Conservation (phyloP, 2,888 invertebrate genomes). For the Melinaea menophilus region DNA sequence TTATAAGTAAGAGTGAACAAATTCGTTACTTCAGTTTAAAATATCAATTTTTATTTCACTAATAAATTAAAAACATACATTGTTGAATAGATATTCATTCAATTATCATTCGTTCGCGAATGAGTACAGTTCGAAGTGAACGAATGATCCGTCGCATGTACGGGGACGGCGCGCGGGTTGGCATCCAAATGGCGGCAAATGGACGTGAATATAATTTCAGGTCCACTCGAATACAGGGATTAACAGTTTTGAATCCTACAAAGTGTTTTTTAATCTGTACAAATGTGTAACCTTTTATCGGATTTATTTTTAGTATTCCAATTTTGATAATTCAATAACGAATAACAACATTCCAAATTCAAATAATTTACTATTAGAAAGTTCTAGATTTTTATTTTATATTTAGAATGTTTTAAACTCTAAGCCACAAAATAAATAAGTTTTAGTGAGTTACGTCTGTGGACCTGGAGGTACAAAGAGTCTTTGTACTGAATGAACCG, state of each 20-base stretch:
- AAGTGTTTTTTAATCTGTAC: slow-evolving; percentile 2
- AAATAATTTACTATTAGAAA: not conserved
- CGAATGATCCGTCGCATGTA: slow-evolving; percentile 2
- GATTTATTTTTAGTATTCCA: not conserved
- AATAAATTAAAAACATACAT: not conserved
- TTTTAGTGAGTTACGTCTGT: slow-evolving; percentile 20
- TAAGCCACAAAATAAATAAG: slow-evolving; percentile 8
- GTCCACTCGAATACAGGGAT: not conserved
- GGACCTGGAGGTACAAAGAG: slow-evolving; percentile 35
- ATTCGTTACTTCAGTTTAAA: too few species aligned
- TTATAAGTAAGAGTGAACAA: too few species aligned
- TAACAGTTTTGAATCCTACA: slow-evolving; percentile 1
- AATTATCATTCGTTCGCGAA: not conserved
- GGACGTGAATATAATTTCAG: slow-evolving; percentile 2
- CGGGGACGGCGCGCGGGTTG: not conserved
- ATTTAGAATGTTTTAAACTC: not conserved
- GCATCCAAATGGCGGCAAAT: slow-evolving; percentile 1
- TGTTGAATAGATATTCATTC: not conserved
- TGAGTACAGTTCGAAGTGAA: not conserved
- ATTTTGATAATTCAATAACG: not conserved
- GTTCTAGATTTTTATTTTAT: not conserved
- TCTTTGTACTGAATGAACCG: slow-evolving; percentile 41
- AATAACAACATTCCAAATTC: not conserved
- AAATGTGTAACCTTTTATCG: slow-evolving; percentile 4
- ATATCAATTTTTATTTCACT: not conserved